These are phyloP conservation scores for Eudyptes chrysolophus DNA, from an alignment of 2,113 vertebrate genomes.

Conservation along the genomic window DNA sequence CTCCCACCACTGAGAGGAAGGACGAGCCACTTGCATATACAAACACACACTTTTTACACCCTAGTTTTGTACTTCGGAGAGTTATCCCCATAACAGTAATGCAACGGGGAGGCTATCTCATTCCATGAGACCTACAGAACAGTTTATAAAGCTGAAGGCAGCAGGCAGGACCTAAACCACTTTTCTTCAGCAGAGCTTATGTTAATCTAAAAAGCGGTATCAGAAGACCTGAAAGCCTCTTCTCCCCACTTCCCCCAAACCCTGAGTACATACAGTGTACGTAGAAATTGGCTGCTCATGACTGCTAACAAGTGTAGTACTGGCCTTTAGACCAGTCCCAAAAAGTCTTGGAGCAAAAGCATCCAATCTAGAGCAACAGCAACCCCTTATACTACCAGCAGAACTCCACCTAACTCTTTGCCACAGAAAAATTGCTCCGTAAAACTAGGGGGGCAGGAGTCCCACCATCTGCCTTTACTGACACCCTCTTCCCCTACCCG, in stretches of 20 bases:
- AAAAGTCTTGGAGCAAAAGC: neutral
- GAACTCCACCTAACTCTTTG: neutral
- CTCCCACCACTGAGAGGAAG: neutral
- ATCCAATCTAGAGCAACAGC: neutral
- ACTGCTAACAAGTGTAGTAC: neutral
- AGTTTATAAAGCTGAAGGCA: neutral
- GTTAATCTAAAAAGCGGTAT: neutral
- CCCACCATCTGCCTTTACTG: neutral
- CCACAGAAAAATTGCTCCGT: neutral
- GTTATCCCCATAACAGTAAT: neutral
- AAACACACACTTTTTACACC: neutral
- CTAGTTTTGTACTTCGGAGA: neutral
- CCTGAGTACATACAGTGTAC: neutral
- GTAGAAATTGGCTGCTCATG: neutral
- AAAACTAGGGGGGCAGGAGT: neutral
- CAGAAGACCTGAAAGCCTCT: neutral
- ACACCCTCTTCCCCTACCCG: accelerated
- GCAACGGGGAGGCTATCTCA: neutral
- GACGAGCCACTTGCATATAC: neutral
- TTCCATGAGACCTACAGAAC: neutral
- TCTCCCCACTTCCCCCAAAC: neutral
- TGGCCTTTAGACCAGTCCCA: neutral
- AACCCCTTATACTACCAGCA: neutral
- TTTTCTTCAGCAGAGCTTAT: neutral
- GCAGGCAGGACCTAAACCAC: neutral